A percentile compares a stretch with the other conserved stretches of the same genome.
Conservation (phyloP, 2,113 vertebrate genomes). For the Lagopus muta region DNA sequence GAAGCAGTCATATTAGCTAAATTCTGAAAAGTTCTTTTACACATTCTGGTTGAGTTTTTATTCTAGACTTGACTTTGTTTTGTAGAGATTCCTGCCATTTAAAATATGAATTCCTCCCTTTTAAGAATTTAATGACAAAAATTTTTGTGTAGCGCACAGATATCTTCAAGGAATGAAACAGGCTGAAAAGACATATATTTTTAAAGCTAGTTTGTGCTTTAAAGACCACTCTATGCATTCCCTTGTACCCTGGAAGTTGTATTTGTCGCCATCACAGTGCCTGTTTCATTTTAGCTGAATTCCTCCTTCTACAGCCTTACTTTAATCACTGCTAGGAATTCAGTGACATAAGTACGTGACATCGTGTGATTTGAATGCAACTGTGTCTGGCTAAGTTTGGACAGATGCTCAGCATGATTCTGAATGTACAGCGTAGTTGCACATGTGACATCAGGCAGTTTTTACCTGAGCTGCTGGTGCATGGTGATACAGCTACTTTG, state of each 20-base stretch:
- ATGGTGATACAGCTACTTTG: fast-evolving
- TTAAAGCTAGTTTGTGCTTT: neutral
- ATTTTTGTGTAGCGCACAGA: neutral
- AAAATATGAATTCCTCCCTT: neutral
- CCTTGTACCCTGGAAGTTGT: neutral
- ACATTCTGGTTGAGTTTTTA: neutral
- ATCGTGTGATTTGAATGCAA: neutral
- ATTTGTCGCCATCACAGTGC: neutral
- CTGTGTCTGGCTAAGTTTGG: neutral
- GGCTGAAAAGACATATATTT: neutral
- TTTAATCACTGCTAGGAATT: neutral
- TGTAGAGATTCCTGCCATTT: neutral
- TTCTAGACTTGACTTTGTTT: neutral
- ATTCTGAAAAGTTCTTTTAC: neutral
- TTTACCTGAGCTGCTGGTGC: neutral
- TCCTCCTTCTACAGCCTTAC: neutral
- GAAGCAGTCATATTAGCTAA: neutral
- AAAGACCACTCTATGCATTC: neutral
- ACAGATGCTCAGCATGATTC: neutral
- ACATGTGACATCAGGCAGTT: neutral
- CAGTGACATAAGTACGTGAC: neutral
- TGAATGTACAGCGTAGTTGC: neutral
- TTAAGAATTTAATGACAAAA: neutral
- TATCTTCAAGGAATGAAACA: neutral
- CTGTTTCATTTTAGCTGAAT: neutral